phyloP scores from a whole-genome alignment of 2,797 vertebrate species.

The Neosilurus mollespiculum region DNA sequence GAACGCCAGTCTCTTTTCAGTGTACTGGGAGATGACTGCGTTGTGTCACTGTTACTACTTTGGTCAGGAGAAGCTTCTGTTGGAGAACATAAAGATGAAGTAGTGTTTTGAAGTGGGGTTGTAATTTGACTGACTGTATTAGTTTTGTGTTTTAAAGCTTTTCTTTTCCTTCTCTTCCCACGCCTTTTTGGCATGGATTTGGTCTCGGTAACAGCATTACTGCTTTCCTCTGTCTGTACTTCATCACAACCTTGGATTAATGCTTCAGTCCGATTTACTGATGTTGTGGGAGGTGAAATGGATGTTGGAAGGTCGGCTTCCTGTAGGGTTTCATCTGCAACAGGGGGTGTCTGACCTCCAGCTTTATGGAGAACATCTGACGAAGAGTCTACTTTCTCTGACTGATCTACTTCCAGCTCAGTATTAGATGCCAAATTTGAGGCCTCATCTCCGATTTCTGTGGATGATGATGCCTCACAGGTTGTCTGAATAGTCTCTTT shows the following conservation, averaged over 20 bases:
- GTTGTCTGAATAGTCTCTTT: slow-evolving; percentile 43
- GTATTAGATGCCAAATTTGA: slow-evolving; percentile 32
- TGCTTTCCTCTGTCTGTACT: slow-evolving; percentile 8
- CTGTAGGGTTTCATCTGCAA: slow-evolving; percentile 10
- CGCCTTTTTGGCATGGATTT: neutral
- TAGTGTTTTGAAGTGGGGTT: slow-evolving; percentile 28
- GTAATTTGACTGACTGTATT: slow-evolving; percentile 11
- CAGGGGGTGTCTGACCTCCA: slow-evolving; percentile 11
- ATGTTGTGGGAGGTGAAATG: slow-evolving; percentile 33
- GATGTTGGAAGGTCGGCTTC: slow-evolving; percentile 23
- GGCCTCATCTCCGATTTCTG: slow-evolving; percentile 30
- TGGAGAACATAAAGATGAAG: neutral
- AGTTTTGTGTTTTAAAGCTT: slow-evolving; percentile 9
- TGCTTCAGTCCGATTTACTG: slow-evolving; percentile 30
- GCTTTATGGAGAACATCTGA: neutral
- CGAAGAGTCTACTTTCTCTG: slow-evolving; percentile 17
- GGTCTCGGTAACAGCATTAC: neutral
- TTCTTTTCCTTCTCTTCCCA: slow-evolving; percentile 39
- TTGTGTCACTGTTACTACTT: slow-evolving; percentile 6
- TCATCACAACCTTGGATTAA: slow-evolving; percentile 11
- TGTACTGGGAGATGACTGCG: neutral
- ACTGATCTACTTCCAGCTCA: slow-evolving; percentile 32
- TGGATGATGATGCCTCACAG: slow-evolving; percentile 36
- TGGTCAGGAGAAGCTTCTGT: slow-evolving; percentile 22
- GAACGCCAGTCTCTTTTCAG: slow-evolving; percentile 47